A percentile compares a stretch with the other conserved stretches of the same genome.
Conservation (phyloP, 2,113 vertebrate species). For the Dicentrarchus labrax region DNA sequence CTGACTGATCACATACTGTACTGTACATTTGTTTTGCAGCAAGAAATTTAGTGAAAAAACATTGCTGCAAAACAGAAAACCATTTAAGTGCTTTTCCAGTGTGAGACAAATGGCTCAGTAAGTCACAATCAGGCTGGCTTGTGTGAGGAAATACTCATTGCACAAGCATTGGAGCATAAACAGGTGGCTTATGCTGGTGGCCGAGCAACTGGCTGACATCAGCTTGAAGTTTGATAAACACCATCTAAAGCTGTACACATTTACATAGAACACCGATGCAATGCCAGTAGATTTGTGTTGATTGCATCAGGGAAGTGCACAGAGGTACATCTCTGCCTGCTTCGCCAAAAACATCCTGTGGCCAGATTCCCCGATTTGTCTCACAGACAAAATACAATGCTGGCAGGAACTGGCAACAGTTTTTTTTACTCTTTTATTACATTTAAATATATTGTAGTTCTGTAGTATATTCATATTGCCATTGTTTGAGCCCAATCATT, state of each 20-base stretch:
- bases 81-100: not conserved
- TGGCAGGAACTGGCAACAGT: not conserved
- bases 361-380: not conserved
- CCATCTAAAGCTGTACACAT: not conserved
- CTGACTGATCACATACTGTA: not conserved
- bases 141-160: not conserved
- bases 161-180: fast-evolving
- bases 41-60: not conserved
- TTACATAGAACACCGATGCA: not conserved
- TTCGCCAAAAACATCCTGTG: not conserved
- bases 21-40: not conserved
- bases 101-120: not conserved
- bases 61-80: not conserved
- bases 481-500: not conserved
- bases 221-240: not conserved
- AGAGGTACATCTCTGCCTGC: not conserved
- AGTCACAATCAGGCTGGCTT: not conserved
- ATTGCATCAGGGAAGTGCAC: not conserved
- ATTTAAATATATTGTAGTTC: not conserved
- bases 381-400: not conserved
- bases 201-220: not conserved
- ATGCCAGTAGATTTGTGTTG: not conserved
- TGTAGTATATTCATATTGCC: not conserved
- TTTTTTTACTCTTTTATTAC: not conserved
- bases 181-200: not conserved